These are phyloP conservation scores for Dendroctonus ponderosae DNA, from an alignment of 1,140 invertebrate species.

Conservation along the genomic window DNA sequence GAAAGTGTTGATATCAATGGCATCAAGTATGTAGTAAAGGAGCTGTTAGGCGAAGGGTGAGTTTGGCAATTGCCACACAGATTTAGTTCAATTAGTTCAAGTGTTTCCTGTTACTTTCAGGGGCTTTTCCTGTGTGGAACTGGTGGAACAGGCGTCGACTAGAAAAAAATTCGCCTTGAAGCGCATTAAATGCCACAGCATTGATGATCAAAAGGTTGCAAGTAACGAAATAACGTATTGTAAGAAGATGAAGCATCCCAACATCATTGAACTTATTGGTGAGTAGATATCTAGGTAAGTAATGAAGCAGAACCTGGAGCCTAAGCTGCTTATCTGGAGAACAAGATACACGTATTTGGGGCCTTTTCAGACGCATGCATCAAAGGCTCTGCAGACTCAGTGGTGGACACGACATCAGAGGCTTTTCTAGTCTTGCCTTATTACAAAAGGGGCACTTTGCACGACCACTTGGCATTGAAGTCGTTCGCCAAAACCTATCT, in stretches of 20 bases:
- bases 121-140: slow-evolving; percentile 79
- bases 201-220: slow-evolving; percentile 74
- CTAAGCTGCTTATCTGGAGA: neutral
- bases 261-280: slow-evolving; percentile 70
- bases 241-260: slow-evolving; percentile 68
- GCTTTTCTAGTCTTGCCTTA: slow-evolving; percentile 77
- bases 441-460: slow-evolving; percentile 77
- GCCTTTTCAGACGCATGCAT: slow-evolving; percentile 60
- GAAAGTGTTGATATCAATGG: slow-evolving; percentile 72
- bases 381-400: slow-evolving; percentile 61
- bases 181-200: slow-evolving; percentile 75
- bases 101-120: slow-evolving; percentile 54
- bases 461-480: slow-evolving; percentile 65
- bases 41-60: slow-evolving; percentile 78
- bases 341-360: neutral
- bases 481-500: slow-evolving; percentile 62
- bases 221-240: slow-evolving; percentile 76
- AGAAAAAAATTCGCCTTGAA: slow-evolving; percentile 77
- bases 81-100: neutral
- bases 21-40: slow-evolving; percentile 66
- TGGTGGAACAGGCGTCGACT: slow-evolving; percentile 72
- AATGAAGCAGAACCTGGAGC: neutral
- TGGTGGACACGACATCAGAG: slow-evolving; percentile 69
- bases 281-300: neutral
- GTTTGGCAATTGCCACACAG: slow-evolving; percentile 25